Evolutionary conservation across 1,140 invertebrate species (phyloP).

Genomic region (Philopotamus ludificatus): DNA sequence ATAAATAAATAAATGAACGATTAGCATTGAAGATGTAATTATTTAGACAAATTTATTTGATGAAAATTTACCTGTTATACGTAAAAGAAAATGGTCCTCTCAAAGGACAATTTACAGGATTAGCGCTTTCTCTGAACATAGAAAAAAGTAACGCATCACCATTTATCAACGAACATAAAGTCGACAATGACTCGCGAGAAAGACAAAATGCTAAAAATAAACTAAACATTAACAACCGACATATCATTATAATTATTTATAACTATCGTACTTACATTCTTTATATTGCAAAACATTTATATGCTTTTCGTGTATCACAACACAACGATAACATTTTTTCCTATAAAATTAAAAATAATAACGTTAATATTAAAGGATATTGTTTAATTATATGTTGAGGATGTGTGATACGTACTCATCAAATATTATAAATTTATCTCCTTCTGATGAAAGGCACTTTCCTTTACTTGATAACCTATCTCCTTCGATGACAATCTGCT

Average conservation of each 20-base stretch:
- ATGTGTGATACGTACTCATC: slow-evolving; percentile 69
- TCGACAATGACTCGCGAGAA: slow-evolving; percentile 69
- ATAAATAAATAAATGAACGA: slow-evolving; percentile 44
- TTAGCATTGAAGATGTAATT: too few relatives aligned
- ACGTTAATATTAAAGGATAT: background rate
- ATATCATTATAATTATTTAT: background rate
- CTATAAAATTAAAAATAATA: slow-evolving; percentile 45
- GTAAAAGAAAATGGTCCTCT: slow-evolving; percentile 79
- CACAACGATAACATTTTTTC: slow-evolving; percentile 76
- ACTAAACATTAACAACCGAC: background rate
- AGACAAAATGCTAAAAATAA: slow-evolving; percentile 74
- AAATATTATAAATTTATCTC: slow-evolving; percentile 80
- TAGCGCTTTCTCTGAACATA: slow-evolving; percentile 81
- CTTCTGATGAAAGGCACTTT: slow-evolving; percentile 73
- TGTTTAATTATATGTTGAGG: slow-evolving; percentile 2
- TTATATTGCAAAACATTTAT: slow-evolving; percentile 92
- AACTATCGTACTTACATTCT: slow-evolving; percentile 82
- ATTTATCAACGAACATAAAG: slow-evolving; percentile 80
- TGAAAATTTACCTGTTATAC: slow-evolving; percentile 62
- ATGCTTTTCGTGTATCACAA: slow-evolving; percentile 92
- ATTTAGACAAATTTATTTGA: background rate
- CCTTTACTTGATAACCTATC: slow-evolving; percentile 77
- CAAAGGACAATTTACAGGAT: slow-evolving; percentile 79
- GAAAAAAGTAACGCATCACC: slow-evolving; percentile 85
- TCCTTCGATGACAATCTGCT: slow-evolving; percentile 75